Evolutionary conservation across 1,140 invertebrate genomes (phyloP), one percentile per base, ranked within the genome.

Genomic region (Anthonomus grandis): DNA sequence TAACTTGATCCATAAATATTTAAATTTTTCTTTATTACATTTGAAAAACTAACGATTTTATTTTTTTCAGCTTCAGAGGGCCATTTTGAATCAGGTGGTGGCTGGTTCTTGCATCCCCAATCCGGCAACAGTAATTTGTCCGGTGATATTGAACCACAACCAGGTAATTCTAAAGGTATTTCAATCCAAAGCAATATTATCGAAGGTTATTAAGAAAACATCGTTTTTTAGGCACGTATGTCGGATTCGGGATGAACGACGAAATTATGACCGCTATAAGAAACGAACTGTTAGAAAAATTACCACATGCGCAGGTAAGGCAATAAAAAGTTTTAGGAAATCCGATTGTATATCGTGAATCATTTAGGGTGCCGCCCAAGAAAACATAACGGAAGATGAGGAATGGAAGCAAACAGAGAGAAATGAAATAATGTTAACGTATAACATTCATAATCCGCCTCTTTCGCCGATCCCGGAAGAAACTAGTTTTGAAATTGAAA

Each of bases 221-320:
- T 50, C 13, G n/a, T 50, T 74, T 25, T 57, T 15, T 71, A n/a
- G 74, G 76, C 23, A 81, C 78, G 68, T 78, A 78, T 19, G 79
- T 83, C 27, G 79, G 78, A 2, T 81, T 83, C 56, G 75, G 75
- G 19, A 75, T 86, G 47, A 83, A 87, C 64, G 85, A 86, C 61
- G 86, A 86, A 63, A 83, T 84, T 64, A 83, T 86, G 56, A 77
- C 81, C 13, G 85, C 85, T 1, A 78, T 87, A 51, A 71, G 86
- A 59, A 86, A 84, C 64, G 86, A 88, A 69, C 70, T 88, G 37
- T 76, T 81, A 62, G 78, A 85, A 42, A 89, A 87, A 71, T 72
- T 89, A 53, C 85, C 85, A 34, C 75, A 82, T 59, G 84, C 83
- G 5, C 83, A 86, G 66, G 83, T 83, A 56, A 39, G 17, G 17